Percentiles rank a stretch among this genome's conserved stretches.
Evolutionary conservation across 1,140 invertebrate species (phyloP).

Genomic region (Reticulitermes speratus): DNA sequence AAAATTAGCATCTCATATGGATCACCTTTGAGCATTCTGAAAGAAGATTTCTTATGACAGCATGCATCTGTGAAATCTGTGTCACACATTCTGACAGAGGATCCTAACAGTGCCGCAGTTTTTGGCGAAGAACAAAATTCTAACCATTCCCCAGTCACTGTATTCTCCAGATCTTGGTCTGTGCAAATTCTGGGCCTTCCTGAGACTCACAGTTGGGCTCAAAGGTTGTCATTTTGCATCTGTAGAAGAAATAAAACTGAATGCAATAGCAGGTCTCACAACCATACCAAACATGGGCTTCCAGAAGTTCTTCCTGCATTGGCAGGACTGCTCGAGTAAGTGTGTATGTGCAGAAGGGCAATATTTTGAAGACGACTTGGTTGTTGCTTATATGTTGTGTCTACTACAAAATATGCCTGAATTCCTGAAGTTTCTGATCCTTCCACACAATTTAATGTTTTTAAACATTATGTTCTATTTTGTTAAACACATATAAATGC

Average conservation of each 20-base stretch:
- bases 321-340: background rate
- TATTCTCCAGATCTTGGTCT: conserved; percentile 42
- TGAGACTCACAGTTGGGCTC: conserved; percentile 38
- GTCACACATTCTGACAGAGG: conserved; percentile 39
- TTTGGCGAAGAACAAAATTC: conserved; percentile 39
- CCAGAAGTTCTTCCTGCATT: conserved; percentile 33
- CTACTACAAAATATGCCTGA: no score
- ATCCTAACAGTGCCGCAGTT: conserved; percentile 37
- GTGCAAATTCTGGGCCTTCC: conserved; percentile 40
- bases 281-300: background rate
- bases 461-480: no score
- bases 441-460: no score
- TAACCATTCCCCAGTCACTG: conserved; percentile 39
- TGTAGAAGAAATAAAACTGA: conserved; percentile 37
- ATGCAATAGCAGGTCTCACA: no score
- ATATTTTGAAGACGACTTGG: background rate
- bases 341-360: background rate
- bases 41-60: no score
- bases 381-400: no score
- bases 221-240: conserved; percentile 38
- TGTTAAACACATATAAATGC: no score
- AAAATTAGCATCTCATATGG: no score
- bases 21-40: no score
- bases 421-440: no score
- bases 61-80: no score